Conservation (phyloP, 2,113 vertebrate species). For the Neomonachus schauinslandi region DNA sequence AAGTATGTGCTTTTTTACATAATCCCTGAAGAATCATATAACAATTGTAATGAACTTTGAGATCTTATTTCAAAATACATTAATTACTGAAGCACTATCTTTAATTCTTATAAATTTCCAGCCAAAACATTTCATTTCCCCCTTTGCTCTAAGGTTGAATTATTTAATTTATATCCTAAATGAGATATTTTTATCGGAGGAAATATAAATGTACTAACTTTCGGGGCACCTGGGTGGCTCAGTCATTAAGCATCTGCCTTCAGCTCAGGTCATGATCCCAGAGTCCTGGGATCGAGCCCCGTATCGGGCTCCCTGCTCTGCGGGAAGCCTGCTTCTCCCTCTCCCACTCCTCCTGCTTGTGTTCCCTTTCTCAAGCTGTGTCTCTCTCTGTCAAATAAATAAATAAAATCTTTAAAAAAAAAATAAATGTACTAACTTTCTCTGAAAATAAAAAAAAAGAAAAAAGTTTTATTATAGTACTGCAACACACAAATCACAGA, state of each 20-base stretch:
- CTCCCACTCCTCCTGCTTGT: too few relatives aligned
- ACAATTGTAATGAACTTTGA: conserved; percentile 10
- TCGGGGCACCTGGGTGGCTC: background rate
- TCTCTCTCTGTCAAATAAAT: too few relatives aligned
- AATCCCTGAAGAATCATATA: background rate
- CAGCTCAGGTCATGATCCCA: too few relatives aligned
- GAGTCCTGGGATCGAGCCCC: too few relatives aligned
- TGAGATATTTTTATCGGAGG: conserved; percentile 13
- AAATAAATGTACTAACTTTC: background rate
- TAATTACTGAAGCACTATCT: conserved; percentile 5
- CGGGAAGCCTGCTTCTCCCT: too few relatives aligned
- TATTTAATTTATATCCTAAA: conserved; percentile 38
- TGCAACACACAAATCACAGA: background rate
- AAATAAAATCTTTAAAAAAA: too few relatives aligned
- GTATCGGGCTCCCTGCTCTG: too few relatives aligned
- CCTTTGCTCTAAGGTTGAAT: background rate
- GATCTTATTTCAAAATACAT: conserved; percentile 1
- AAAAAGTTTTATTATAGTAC: background rate
- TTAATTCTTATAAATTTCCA: conserved; percentile 31
- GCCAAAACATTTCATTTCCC: background rate
- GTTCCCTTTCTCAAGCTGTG: too few relatives aligned
- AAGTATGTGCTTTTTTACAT: background rate
- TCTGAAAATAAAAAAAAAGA: conserved; percentile 45
- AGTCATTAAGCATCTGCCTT: too few relatives aligned
- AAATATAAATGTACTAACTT: background rate